Evolutionary conservation across 2,888 invertebrate genomes (phyloP).

Genomic region (Neoaliturus tenellus): DNA sequence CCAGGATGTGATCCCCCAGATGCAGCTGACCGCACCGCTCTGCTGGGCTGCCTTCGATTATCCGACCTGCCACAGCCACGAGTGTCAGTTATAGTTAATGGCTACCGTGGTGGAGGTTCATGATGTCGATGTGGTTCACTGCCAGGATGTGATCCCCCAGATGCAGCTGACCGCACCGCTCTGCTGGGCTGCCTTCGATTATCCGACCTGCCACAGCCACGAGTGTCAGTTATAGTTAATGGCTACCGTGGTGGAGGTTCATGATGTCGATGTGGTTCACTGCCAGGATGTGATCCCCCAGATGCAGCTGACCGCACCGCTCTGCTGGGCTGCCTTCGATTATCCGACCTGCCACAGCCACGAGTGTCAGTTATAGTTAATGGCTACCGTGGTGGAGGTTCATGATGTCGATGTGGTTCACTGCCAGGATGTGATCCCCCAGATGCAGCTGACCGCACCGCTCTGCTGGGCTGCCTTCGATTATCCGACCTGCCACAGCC

Average conservation of each 20-base stretch:
- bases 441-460: conserved; percentile 93
- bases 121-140: conserved; percentile 84
- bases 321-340: conserved; percentile 98
- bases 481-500: conserved; percentile 85
- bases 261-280: conserved; percentile 86
- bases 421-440: conserved; percentile 96
- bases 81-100: neutral
- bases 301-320: conserved; percentile 90
- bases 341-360: conserved; percentile 83
- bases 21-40: conserved; percentile 93
- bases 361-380: neutral
- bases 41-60: conserved; percentile 97
- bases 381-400: neutral
- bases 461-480: conserved; percentile 97
- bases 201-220: conserved; percentile 83
- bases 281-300: conserved; percentile 81
- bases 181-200: conserved; percentile 97
- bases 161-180: conserved; percentile 91
- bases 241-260: conserved; percentile 94
- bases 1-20: conserved; percentile 83
- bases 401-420: conserved; percentile 76
- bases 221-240: neutral
- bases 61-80: conserved; percentile 80
- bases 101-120: conserved; percentile 95
- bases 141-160: conserved; percentile 83